These are phyloP conservation scores for Protomyctophum bolini DNA, from an alignment of 2,113 vertebrate species.

Conservation along the genomic window DNA sequence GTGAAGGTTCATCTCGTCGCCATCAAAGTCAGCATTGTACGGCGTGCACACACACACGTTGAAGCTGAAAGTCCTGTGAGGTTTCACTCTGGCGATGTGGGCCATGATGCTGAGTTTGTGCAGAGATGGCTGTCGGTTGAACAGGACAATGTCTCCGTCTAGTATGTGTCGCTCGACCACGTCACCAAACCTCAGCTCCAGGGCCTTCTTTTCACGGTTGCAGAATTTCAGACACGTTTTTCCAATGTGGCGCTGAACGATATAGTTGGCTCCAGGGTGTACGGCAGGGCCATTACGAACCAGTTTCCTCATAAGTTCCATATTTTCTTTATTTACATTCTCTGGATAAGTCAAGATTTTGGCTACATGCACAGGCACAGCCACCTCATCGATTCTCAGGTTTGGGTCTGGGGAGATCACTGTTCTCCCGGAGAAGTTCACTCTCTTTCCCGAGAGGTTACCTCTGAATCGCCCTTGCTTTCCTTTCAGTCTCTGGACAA, in stretches of 20 bases:
- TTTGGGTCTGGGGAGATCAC: slow-evolving; percentile 92
- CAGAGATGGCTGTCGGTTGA: slow-evolving; percentile 88
- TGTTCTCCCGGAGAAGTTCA: slow-evolving; percentile 90
- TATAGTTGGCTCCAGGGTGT: slow-evolving; percentile 91
- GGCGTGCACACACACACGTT: slow-evolving; percentile 91
- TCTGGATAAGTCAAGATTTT: slow-evolving; percentile 91
- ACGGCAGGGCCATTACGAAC: slow-evolving; percentile 86
- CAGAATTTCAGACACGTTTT: slow-evolving; percentile 88
- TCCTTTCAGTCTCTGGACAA: slow-evolving; percentile 88
- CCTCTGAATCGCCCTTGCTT: slow-evolving; percentile 85
- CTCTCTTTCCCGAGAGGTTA: slow-evolving; percentile 88
- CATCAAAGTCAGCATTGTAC: slow-evolving; percentile 90
- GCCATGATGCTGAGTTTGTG: slow-evolving; percentile 93
- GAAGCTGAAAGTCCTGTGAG: slow-evolving; percentile 87
- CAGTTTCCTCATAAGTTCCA: slow-evolving; percentile 85
- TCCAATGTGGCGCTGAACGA: slow-evolving; percentile 89
- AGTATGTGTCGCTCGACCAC: slow-evolving; percentile 88
- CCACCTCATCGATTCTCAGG: slow-evolving; percentile 89
- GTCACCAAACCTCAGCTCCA: slow-evolving; percentile 87
- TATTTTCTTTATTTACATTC: slow-evolving; percentile 89
- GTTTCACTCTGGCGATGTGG: slow-evolving; percentile 88
- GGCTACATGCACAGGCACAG: slow-evolving; percentile 88
- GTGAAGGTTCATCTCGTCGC: slow-evolving; percentile 93
- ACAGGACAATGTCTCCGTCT: slow-evolving; percentile 88
- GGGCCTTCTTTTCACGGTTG: slow-evolving; percentile 90